Conservation (phyloP, 2,888 invertebrate species). For the Liodrosophila aerea region DNA sequence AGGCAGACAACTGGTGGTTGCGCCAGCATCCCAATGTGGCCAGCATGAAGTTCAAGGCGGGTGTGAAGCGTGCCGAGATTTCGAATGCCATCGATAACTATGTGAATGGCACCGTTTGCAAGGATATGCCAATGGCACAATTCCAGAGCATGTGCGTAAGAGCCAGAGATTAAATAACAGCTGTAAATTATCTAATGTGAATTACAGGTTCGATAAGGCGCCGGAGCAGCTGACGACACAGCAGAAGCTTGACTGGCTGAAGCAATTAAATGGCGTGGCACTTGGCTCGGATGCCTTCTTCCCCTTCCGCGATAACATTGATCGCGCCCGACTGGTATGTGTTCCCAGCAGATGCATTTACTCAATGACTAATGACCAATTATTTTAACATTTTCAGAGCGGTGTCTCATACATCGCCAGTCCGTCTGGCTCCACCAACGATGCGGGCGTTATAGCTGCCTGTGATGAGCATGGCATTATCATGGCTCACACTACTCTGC, state of each 20-base stretch:
- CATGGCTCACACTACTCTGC: slow-evolving; percentile 93
- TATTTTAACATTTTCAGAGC: slow-evolving; percentile 85
- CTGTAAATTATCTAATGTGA: too few relatives aligned
- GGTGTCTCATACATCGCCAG: slow-evolving; percentile 97
- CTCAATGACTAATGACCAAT: too few relatives aligned
- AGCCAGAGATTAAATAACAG: too few relatives aligned
- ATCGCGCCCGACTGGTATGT: slow-evolving; percentile 92
- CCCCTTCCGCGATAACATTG: slow-evolving; percentile 98
- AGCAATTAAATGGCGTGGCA: slow-evolving; percentile 89
- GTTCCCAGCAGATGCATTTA: background rate
- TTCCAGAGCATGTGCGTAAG: slow-evolving; percentile 87
- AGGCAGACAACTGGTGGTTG: slow-evolving; percentile 99
- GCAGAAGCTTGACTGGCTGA: slow-evolving; percentile 88
- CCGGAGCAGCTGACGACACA: slow-evolving; percentile 88
- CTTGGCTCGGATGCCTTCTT: slow-evolving; percentile 99
- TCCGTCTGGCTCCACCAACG: slow-evolving; percentile 97
- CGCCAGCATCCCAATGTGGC: slow-evolving; percentile 94
- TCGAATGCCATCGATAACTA: slow-evolving; percentile 98
- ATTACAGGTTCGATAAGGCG: slow-evolving; percentile 82
- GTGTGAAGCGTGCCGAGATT: slow-evolving; percentile 94
- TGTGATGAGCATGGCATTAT: slow-evolving; percentile 95
- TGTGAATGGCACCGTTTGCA: slow-evolving; percentile 94
- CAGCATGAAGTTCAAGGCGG: slow-evolving; percentile 91
- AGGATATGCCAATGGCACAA: slow-evolving; percentile 90
- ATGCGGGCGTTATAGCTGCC: slow-evolving; percentile 92